Evolutionary conservation across 2,113 vertebrate species (phyloP).

Genomic region (Podarcis cretensis): DNA sequence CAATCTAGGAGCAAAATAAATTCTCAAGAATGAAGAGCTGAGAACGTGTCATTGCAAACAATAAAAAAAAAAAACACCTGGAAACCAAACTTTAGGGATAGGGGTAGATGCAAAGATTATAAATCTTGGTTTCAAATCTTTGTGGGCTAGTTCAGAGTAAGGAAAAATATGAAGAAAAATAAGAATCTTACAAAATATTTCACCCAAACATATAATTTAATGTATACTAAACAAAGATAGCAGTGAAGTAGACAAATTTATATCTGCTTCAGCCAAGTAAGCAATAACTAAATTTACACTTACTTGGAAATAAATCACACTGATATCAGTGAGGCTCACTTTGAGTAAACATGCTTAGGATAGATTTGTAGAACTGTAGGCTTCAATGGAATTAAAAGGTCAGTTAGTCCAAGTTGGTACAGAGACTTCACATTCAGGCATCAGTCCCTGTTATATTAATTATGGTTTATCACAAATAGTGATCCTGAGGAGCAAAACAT

Average conservation of each 20-base stretch:
- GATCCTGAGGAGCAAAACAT: background rate
- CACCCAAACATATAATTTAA: background rate
- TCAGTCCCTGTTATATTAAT: background rate
- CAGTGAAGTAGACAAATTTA: background rate
- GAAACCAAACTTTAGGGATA: conserved; percentile 6
- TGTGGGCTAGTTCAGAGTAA: background rate
- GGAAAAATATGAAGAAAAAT: background rate
- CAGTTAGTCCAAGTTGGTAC: background rate
- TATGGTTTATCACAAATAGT: background rate
- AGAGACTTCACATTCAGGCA: background rate
- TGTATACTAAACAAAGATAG: background rate
- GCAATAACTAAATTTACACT: background rate
- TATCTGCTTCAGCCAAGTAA: background rate
- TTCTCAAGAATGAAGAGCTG: conserved; percentile 5
- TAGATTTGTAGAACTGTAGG: background rate
- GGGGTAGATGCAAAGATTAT: background rate
- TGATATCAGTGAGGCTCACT: background rate
- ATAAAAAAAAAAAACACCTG: conserved; percentile 5
- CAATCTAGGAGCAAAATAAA: conserved; percentile 21
- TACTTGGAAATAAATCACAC: background rate
- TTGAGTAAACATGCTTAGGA: background rate
- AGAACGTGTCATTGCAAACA: conserved; percentile 12
- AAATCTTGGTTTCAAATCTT: background rate
- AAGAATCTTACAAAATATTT: conserved; percentile 1
- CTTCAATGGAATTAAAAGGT: background rate